Evolutionary conservation across 2,888 invertebrate species (phyloP).

Genomic region (Sphaeridia pumilis): DNA sequence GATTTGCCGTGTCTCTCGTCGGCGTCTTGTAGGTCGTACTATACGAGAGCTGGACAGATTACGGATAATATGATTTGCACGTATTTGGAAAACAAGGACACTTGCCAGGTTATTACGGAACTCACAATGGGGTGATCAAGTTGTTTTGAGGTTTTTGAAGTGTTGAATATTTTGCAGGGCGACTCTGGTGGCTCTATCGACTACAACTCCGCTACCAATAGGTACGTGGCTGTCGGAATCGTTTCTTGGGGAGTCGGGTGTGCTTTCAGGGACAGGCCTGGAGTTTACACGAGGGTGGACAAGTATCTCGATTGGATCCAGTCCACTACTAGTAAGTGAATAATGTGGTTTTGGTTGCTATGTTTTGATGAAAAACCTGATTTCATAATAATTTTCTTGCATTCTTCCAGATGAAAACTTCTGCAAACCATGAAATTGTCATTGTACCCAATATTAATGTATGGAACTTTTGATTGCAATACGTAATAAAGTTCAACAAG

Average conservation of each 20-base stretch:
- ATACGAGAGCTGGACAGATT: conserved; percentile 5
- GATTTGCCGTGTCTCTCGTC: conserved; percentile 21
- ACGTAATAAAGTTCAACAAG: too few relatives aligned
- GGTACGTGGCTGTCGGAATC: conserved; percentile 24
- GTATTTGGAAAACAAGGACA: conserved; percentile 26
- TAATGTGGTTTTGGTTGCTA: background rate
- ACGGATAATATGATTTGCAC: conserved; percentile 30
- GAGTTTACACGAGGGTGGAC: conserved; percentile 24
- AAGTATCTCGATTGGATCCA: conserved; percentile 28
- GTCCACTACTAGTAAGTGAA: background rate
- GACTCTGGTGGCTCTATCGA: conserved; percentile 34
- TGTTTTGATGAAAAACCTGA: background rate
- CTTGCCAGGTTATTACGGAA: conserved; percentile 20
- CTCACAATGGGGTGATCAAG: too few relatives aligned
- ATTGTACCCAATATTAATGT: too few relatives aligned
- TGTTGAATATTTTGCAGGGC: conserved; percentile 10
- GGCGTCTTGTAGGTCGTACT: conserved; percentile 15
- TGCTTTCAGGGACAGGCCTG: conserved; percentile 22
- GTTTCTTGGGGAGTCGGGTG: conserved; percentile 25
- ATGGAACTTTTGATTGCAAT: too few relatives aligned
- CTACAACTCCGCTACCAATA: conserved; percentile 18
- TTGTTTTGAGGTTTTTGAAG: background rate
- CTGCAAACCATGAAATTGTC: background rate
- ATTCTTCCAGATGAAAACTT: background rate
- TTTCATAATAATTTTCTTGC: too few relatives aligned